phyloP scores from a whole-genome alignment of 1,140 invertebrate species.

The Dendrolimus punctatus region DNA sequence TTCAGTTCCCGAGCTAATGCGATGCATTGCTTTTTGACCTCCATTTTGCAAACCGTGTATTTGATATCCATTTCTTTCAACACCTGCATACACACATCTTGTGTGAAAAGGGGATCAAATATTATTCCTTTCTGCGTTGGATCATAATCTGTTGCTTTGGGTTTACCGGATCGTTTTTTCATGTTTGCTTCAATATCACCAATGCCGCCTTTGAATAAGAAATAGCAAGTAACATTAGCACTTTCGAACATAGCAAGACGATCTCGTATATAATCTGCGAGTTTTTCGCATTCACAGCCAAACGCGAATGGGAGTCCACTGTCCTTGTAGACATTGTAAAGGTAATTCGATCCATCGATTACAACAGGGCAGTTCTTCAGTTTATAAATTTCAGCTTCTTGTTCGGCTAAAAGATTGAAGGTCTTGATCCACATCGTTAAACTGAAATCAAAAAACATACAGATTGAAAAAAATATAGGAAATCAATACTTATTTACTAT shows the following conservation, averaged over 20 bases:
- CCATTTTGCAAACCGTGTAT: slow-evolving; percentile 19
- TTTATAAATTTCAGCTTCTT: no score
- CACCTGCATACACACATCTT: slow-evolving; percentile 23
- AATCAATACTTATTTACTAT: no score
- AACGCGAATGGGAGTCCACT: slow-evolving; percentile 12
- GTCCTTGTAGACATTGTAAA: slow-evolving; percentile 15
- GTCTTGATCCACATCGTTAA: no score
- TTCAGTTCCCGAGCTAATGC: slow-evolving; percentile 24
- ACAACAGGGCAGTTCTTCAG: slow-evolving; percentile 16
- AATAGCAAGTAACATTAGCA: slow-evolving; percentile 33
- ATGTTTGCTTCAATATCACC: slow-evolving; percentile 9
- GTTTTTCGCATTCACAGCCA: slow-evolving; percentile 28
- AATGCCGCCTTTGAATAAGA: slow-evolving; percentile 37
- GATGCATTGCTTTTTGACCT: slow-evolving; percentile 25
- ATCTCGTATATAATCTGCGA: slow-evolving; percentile 20
- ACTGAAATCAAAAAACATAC: no score
- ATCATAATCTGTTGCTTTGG: no score
- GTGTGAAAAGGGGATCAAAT: slow-evolving; percentile 16
- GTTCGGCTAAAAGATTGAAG: no score
- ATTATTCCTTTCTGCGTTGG: neutral
- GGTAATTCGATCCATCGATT: slow-evolving; percentile 35
- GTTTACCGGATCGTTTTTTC: neutral
- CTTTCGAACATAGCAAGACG: slow-evolving; percentile 24
- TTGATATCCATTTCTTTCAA: slow-evolving; percentile 32
- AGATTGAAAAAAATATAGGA: no score